Conservation (phyloP, 1,140 invertebrate species). For the Aphelenchoides besseyi region DNA sequence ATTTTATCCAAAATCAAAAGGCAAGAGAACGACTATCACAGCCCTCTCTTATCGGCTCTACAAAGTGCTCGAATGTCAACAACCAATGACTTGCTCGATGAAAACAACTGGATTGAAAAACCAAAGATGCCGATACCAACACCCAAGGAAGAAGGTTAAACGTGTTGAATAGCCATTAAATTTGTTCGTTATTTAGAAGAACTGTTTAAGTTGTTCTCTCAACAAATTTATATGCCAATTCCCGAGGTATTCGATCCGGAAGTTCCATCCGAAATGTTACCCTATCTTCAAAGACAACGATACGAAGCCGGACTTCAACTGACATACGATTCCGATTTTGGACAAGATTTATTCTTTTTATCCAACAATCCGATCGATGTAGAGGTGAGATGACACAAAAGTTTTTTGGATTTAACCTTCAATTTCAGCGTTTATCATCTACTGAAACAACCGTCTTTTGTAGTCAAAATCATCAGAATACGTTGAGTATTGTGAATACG, state of each 20-base stretch:
- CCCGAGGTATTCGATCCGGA: background rate
- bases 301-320: background rate
- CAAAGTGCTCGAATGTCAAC: too few species aligned
- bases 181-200: background rate
- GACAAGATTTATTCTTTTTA: too few species aligned
- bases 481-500: conserved; percentile 5
- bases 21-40: too few species aligned
- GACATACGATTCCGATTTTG: too few species aligned
- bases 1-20: too few species aligned
- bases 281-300: background rate
- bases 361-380: background rate
- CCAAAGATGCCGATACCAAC: background rate
- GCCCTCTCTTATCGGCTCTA: too few species aligned
- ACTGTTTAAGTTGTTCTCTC: background rate
- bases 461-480: background rate
- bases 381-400: background rate
- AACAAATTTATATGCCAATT: background rate
- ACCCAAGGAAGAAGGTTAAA: background rate
- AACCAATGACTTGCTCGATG: background rate
- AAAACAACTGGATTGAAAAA: background rate
- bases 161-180: background rate
- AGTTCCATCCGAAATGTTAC: background rate
- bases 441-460: background rate
- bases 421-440: background rate
- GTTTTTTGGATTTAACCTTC: background rate